phyloP scores from a whole-genome alignment of 2,888 invertebrate species.

The Melanargia galathea region DNA sequence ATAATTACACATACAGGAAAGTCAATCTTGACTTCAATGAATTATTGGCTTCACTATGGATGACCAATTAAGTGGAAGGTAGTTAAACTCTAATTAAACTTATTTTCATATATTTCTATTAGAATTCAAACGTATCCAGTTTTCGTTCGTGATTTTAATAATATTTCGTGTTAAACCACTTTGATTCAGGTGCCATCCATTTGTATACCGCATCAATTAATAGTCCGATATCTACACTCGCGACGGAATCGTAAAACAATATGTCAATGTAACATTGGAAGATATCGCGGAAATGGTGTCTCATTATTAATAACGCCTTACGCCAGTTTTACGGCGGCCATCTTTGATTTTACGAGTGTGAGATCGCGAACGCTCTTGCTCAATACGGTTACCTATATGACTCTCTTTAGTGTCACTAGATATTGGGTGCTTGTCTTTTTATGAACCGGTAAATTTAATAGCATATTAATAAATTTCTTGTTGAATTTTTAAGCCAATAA shows the following conservation, averaged over 20 bases:
- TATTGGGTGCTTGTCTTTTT: slow-evolving; percentile 8
- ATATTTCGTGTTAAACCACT: slow-evolving; percentile 18
- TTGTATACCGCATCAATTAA: slow-evolving; percentile 39
- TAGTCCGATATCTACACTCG: slow-evolving; percentile 34
- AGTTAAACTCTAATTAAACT: too few species aligned
- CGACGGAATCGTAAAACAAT: slow-evolving; percentile 39
- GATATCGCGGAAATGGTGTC: slow-evolving; percentile 38
- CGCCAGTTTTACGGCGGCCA: slow-evolving; percentile 53
- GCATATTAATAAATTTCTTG: not conserved
- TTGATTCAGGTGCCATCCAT: slow-evolving; percentile 18
- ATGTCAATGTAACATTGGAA: slow-evolving; percentile 37
- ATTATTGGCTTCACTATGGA: too few species aligned
- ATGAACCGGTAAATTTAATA: not conserved
- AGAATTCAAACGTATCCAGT: too few species aligned
- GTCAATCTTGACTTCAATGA: too few species aligned
- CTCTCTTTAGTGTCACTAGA: not conserved
- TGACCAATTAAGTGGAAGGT: too few species aligned
- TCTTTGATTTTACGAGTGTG: slow-evolving; percentile 34
- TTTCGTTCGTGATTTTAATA: too few species aligned
- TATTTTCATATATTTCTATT: too few species aligned
- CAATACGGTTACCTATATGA: slow-evolving; percentile 41
- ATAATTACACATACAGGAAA: too few species aligned
- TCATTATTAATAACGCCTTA: slow-evolving; percentile 58
- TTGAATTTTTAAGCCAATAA: not conserved
- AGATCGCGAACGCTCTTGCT: slow-evolving; percentile 54